Base-by-base conservation (phyloP, 2,888 invertebrate genomes). In the Drosophila multiciliata region DNA sequence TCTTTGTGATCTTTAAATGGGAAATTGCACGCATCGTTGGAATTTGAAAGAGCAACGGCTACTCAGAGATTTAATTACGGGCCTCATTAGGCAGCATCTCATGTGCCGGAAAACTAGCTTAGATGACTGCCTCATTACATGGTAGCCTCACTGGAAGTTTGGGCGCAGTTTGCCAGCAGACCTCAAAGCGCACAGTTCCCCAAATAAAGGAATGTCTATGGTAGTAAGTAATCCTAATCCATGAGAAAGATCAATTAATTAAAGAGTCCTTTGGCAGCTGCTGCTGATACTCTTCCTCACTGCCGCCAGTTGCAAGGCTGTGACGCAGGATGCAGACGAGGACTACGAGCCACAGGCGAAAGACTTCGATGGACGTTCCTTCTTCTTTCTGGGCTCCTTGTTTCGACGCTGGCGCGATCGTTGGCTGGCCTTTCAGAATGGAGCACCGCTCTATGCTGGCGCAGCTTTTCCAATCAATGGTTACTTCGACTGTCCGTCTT, bases 341-440 rank as follows among this genome's bases (percentile, higher is more conserved):
- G 67, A 82, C 2, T 7, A 54, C 9, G 54, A 75, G 7, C n/a
- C 53, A 9, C 57, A 70, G 1, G 71, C 78, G 3, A 74, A 67
- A 1, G 52, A 72, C 35, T 55, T 62, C 2, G 83, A 81, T 40
- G 90, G 91, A 20, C 81, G 90, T 6, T 90, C 89, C 0, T 89
- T 91, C 45, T 89, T 73, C 40, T 79, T 89, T 26, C 38, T 89
- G 60, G 90, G 87, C 17, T 76, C 80, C 3, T 57, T 89, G n/a
- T 91, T 91, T 48, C 84, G 90, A 7, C 86, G 86, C 9, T 89
- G 87, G 83, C 89, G 91, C 20, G 79, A 90, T 65, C 91, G 90
- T 15, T 91, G 89, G 91, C 20, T 79, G 54, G 83, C 77, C 7
- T 80, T 77, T 36, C 75, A 82, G 26, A 79, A 73, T 61, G 62